These are phyloP conservation scores for Heliconius erato DNA, from an alignment of 2,888 invertebrate genomes.

Conservation along the genomic window DNA sequence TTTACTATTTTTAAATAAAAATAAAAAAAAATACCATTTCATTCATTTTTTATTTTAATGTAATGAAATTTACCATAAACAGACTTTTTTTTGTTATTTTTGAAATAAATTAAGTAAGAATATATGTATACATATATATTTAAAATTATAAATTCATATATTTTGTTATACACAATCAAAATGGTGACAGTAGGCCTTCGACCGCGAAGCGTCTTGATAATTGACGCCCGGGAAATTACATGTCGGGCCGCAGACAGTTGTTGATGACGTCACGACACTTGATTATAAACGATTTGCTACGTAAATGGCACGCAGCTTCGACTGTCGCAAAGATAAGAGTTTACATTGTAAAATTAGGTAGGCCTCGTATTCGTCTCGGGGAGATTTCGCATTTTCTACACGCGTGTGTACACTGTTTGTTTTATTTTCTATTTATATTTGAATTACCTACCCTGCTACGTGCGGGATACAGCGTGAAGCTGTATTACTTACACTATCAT, in stretches of 20 bases:
- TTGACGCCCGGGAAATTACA: conserved; percentile 85
- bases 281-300: conserved; percentile 85
- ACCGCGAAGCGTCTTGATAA: conserved; percentile 78
- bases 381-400: background rate
- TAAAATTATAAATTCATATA: conserved; percentile 38
- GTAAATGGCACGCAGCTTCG: conserved; percentile 60
- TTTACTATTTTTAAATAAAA: too few species aligned
- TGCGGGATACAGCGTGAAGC: too few species aligned
- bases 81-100: background rate
- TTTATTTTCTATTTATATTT: background rate
- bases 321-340: conserved; percentile 50
- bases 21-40: too few species aligned
- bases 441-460: background rate
- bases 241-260: conserved; percentile 83
- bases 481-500: too few species aligned
- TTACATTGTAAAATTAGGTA: conserved; percentile 34
- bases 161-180: conserved; percentile 66
- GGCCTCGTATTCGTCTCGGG: conserved; percentile 6
- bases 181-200: conserved; percentile 74
- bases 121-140: background rate
- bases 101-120: background rate
- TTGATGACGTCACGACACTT: conserved; percentile 82
- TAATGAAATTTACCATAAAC: too few species aligned
- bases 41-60: too few species aligned
- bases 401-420: background rate